A percentile compares a stretch with the other conserved stretches of the same genome.
These are phyloP conservation scores for Lochmaea capreae DNA, from an alignment of 2,888 invertebrate species.

Conservation along the genomic window DNA sequence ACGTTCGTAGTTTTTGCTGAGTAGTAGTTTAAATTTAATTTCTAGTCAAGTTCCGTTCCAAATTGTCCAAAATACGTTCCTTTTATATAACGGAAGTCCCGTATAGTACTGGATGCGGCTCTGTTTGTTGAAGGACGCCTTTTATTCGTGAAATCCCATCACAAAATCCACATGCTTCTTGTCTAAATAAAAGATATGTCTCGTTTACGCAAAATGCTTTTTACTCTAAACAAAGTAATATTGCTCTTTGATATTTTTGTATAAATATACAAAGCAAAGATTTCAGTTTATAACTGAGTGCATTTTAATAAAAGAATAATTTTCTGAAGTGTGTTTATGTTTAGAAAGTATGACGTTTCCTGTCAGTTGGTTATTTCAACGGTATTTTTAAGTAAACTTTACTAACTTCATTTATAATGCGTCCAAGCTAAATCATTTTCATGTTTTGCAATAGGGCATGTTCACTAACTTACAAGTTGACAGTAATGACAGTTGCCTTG, in stretches of 20 bases:
- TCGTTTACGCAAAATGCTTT: slow-evolving; percentile 14
- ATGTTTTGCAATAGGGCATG: no score
- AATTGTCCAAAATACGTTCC: no score
- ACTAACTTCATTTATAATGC: background rate
- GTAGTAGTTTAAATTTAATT: no score
- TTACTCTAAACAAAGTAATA: slow-evolving; percentile 9
- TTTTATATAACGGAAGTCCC: background rate
- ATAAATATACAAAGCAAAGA: background rate
- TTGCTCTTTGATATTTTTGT: slow-evolving; percentile 2
- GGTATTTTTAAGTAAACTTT: background rate
- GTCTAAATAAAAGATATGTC: slow-evolving; percentile 5
- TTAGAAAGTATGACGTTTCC: background rate
- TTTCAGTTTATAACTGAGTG: slow-evolving; percentile 1
- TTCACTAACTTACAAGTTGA: no score
- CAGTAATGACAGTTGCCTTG: no score
- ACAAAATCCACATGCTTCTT: slow-evolving; percentile 16
- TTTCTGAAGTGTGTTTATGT: background rate
- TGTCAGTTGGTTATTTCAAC: background rate
- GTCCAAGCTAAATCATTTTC: background rate
- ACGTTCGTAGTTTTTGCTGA: no score
- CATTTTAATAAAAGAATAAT: background rate
- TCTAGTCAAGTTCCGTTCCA: no score
- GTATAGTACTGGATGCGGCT: background rate
- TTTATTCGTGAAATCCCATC: slow-evolving; percentile 8
- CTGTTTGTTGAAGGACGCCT: background rate